Evolutionary conservation across 2,888 invertebrate species (phyloP).

Genomic region (Incurvaria masculella): DNA sequence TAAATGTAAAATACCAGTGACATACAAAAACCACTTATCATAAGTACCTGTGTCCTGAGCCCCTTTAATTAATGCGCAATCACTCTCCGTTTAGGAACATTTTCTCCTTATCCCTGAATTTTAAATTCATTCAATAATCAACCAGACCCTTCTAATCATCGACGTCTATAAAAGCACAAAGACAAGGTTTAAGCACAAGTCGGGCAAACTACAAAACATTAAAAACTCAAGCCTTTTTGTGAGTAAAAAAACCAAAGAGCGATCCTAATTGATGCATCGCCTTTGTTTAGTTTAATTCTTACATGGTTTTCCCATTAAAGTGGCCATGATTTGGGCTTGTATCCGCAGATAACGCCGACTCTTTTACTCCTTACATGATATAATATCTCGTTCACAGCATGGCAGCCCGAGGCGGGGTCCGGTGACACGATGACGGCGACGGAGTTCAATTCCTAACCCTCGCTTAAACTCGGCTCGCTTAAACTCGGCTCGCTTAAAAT

Average conservation of each 20-base stretch:
- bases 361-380: conserved; percentile 54
- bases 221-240: conserved; percentile 48
- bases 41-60: background rate
- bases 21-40: background rate
- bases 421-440: conserved; percentile 20
- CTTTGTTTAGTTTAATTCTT: conserved; percentile 60
- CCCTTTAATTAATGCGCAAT: background rate
- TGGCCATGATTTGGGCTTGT: conserved; percentile 50
- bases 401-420: conserved; percentile 27
- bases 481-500: conserved; percentile 12
- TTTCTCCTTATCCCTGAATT: conserved; percentile 25
- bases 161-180: conserved; percentile 42
- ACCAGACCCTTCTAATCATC: conserved; percentile 53
- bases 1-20: too few relatives aligned
- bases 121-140: conserved; percentile 49
- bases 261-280: conserved; percentile 57
- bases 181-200: conserved; percentile 37
- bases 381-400: conserved; percentile 35
- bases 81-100: background rate
- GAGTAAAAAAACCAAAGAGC: conserved; percentile 33
- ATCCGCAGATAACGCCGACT: conserved; percentile 48
- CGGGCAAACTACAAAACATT: conserved; percentile 44
- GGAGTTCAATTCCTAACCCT: conserved; percentile 36
- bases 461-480: conserved; percentile 26
- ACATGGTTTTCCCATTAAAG: conserved; percentile 59